Evolutionary conservation across 2,113 vertebrate genomes (phyloP).

Genomic region (Cairina moschata): DNA sequence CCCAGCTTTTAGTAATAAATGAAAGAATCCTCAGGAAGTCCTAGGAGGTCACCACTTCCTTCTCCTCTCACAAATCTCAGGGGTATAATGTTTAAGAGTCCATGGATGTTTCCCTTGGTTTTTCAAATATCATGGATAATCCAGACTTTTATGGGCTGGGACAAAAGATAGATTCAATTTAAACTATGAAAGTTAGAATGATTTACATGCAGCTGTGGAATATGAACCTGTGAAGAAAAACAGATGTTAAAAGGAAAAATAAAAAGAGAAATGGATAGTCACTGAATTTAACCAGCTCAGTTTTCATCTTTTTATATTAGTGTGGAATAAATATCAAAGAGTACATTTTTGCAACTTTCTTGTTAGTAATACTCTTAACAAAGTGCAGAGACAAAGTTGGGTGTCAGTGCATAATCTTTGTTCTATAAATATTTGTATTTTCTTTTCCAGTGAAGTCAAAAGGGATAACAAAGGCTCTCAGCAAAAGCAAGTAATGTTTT

Average conservation of each 20-base stretch:
- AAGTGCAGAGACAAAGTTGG: background rate
- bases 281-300: background rate
- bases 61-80: conserved; percentile 14
- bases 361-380: background rate
- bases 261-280: background rate
- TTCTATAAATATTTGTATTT: background rate
- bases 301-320: background rate
- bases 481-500: background rate
- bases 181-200: background rate
- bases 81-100: background rate
- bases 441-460: background rate
- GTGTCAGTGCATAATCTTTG: background rate
- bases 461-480: background rate
- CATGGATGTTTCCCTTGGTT: conserved; percentile 26
- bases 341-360: background rate
- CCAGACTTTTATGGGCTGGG: background rate
- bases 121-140: background rate
- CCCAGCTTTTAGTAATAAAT: background rate
- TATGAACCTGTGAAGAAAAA: background rate
- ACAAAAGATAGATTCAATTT: background rate
- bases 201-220: background rate
- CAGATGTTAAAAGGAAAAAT: background rate
- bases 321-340: background rate
- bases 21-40: conserved; percentile 36
- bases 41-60: conserved; percentile 51